These are phyloP conservation scores for Mastigias papua DNA, from an alignment of 30 jellyfish, hydroid and myxozoan genomes.

Conservation along the genomic window DNA sequence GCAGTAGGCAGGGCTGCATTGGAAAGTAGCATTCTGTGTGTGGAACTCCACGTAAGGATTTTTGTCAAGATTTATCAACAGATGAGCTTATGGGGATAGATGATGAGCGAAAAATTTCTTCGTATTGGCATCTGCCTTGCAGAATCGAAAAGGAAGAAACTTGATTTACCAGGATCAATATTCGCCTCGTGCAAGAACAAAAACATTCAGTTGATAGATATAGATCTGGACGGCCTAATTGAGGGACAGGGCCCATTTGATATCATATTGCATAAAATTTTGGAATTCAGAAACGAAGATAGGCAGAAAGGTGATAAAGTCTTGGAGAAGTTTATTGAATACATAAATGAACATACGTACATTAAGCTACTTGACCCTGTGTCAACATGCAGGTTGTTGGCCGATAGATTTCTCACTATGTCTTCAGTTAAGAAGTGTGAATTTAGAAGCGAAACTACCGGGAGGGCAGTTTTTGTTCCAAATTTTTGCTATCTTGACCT, in stretches of 20 bases:
- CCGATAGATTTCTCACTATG: slow-evolving; percentile 72
- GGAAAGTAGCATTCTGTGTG: too few relatives aligned
- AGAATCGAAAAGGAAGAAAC: slow-evolving; percentile 67
- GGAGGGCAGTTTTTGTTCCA: slow-evolving; percentile 87
- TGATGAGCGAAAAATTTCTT: too few relatives aligned
- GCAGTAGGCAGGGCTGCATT: too few relatives aligned
- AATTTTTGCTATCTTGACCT: slow-evolving; percentile 53
- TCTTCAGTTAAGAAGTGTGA: slow-evolving; percentile 76
- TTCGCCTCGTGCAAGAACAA: slow-evolving; percentile 63
- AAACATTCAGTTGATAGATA: slow-evolving; percentile 73
- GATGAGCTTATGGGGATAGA: too few relatives aligned
- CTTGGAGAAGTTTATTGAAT: slow-evolving; percentile 44
- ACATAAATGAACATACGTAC: slow-evolving; percentile 26
- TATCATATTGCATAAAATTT: slow-evolving; percentile 86
- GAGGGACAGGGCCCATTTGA: slow-evolving; percentile 95
- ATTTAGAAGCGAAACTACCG: slow-evolving; percentile 48
- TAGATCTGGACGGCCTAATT: slow-evolving; percentile 71
- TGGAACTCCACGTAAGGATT: too few relatives aligned
- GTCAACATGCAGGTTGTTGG: slow-evolving; percentile 54
- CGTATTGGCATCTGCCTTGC: slow-evolving; percentile 89
- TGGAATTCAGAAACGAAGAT: slow-evolving; percentile 83
- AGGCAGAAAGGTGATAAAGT: slow-evolving; percentile 69
- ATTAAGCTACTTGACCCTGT: slow-evolving; percentile 74
- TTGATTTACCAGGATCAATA: slow-evolving; percentile 69
- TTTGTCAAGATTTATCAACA: too few relatives aligned